Conservation (phyloP, 1,140 invertebrate species). For the Bombus terrestris region DNA sequence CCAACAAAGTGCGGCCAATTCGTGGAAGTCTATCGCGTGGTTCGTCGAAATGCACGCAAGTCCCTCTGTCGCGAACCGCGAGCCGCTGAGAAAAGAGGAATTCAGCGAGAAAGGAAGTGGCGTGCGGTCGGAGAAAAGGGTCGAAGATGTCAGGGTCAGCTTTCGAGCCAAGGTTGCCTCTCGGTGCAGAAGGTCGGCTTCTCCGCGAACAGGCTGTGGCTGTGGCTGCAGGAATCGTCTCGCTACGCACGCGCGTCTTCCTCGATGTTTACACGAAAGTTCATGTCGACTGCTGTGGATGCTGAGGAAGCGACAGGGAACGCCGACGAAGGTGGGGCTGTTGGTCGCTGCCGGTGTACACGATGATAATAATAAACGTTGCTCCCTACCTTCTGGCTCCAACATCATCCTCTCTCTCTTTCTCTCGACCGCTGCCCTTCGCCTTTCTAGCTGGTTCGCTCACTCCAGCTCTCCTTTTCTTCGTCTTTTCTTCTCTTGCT, state of each 20-base stretch:
- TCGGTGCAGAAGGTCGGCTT: background rate
- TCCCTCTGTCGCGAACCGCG: no score
- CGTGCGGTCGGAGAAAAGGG: background rate
- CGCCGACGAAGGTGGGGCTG: slow-evolving; percentile 15
- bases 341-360: slow-evolving; percentile 24
- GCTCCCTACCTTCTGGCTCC: slow-evolving; percentile 17
- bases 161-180: slow-evolving; percentile 27
- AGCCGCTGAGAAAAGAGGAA: background rate
- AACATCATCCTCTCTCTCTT: background rate
- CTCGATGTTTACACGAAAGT: slow-evolving; percentile 71
- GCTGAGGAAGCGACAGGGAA: slow-evolving; percentile 28
- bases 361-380: slow-evolving; percentile 77
- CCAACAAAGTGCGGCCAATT: background rate
- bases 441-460: background rate
- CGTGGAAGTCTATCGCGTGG: background rate
- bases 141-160: background rate
- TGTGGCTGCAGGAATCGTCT: background rate
- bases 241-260: slow-evolving; percentile 39
- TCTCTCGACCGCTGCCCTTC: background rate
- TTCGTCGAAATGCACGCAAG: background rate
- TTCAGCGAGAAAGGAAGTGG: background rate
- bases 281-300: slow-evolving; percentile 63
- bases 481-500: slow-evolving; percentile 32
- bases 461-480: slow-evolving; percentile 16
- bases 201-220: background rate